Conservation (phyloP, 1,140 invertebrate species). For the Cheumatopsyche charites region DNA sequence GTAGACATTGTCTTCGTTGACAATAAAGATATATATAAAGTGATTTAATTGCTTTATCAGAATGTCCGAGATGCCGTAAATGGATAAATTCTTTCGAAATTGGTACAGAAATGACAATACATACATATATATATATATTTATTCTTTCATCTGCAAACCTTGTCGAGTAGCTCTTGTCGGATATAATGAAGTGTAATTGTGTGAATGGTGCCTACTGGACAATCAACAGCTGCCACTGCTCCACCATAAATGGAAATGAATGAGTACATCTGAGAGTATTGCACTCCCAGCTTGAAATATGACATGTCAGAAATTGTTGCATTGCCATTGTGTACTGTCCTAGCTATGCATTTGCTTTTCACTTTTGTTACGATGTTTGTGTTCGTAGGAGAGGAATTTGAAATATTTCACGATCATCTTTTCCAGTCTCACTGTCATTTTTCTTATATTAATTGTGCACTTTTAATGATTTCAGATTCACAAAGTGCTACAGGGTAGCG, state of each 20-base stretch:
- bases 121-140: background rate
- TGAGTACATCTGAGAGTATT: constrained; percentile 21
- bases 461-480: constrained; percentile 72
- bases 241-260: constrained; percentile 27
- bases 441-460: background rate
- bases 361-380: constrained; percentile 12
- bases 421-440: background rate
- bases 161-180: background rate
- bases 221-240: constrained; percentile 21
- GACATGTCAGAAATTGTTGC: constrained; percentile 9
- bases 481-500: constrained; percentile 81
- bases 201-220: background rate
- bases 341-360: constrained; percentile 24
- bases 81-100: no score
- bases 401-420: no score
- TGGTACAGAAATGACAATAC: no score
- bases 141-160: constrained; percentile 14
- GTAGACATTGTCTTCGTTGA: no score
- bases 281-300: constrained; percentile 2
- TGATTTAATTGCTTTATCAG: no score
- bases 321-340: background rate
- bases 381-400: no score
- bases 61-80: no score
- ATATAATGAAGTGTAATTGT: constrained; percentile 28
- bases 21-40: no score